phyloP scores from a whole-genome alignment of 2,888 invertebrate species.

The Drosophila niveifrons region DNA sequence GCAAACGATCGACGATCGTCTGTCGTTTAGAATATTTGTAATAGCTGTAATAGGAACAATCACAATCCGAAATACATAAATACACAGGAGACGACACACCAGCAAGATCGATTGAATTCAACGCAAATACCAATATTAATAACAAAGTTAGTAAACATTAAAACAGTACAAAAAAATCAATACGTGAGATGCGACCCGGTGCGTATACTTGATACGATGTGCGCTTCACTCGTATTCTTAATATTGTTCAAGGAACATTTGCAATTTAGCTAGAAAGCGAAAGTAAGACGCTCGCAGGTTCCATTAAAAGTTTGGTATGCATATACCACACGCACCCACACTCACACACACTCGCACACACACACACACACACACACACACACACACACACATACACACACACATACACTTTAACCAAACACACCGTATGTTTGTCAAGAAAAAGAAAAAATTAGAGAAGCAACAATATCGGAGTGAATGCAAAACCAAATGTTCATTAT shows the following conservation, averaged over 20 bases:
- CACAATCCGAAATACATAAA: background rate
- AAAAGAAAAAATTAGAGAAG: conserved; percentile 41
- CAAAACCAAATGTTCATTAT: conserved; percentile 57
- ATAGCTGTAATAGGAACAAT: conserved; percentile 25
- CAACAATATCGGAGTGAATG: conserved; percentile 43
- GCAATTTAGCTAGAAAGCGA: background rate
- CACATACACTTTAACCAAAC: conserved; percentile 21
- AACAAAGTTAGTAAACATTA: background rate
- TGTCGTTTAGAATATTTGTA: conserved; percentile 2
- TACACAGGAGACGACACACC: conserved; percentile 3
- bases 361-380: conserved; percentile 21
- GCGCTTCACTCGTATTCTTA: background rate
- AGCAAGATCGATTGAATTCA: conserved; percentile 42
- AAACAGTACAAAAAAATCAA: conserved; percentile 46
- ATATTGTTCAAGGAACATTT: conserved; percentile 50
- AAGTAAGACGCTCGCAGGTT: background rate
- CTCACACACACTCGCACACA: conserved; percentile 7
- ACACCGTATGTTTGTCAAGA: conserved; percentile 66
- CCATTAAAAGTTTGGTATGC: conserved; percentile 58
- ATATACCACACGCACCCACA: conserved; percentile 22
- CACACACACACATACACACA: conserved; percentile 9
- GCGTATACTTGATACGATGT: background rate
- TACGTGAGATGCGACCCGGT: conserved; percentile 3
- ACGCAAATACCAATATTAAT: conserved; percentile 6
- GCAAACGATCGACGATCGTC: background rate